Conservation (phyloP, 2,113 vertebrate genomes). For the Strix aluco region DNA sequence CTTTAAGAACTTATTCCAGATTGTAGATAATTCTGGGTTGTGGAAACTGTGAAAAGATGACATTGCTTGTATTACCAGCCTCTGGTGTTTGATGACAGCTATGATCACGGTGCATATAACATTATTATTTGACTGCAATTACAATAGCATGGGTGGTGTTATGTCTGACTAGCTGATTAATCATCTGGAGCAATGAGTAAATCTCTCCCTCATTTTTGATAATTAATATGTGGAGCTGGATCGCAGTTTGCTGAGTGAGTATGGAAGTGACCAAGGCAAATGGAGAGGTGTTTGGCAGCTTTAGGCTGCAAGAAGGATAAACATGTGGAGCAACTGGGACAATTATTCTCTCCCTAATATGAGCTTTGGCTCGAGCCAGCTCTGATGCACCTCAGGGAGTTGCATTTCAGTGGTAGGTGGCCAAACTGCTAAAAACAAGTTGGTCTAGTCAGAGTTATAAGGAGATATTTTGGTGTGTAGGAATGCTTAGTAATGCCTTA, state of each 20-base stretch:
- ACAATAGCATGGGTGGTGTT: conserved; percentile 19
- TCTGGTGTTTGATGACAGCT: not conserved
- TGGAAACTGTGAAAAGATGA: not conserved
- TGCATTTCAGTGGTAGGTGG: not conserved
- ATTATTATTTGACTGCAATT: conserved; percentile 11
- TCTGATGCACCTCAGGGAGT: not conserved
- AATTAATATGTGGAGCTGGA: conserved; percentile 10
- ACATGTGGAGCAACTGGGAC: not conserved
- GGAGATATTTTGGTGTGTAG: not conserved
- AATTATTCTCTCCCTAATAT: not conserved
- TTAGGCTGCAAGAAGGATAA: not conserved
- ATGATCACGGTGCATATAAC: not conserved
- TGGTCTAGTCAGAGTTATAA: not conserved
- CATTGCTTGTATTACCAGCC: not conserved
- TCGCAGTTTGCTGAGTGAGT: not conserved
- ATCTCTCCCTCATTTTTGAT: not conserved
- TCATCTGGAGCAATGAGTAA: conserved; percentile 21
- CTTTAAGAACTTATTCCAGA: not conserved
- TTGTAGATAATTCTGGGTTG: not conserved
- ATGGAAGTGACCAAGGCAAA: conserved; percentile 1
- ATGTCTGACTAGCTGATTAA: conserved; percentile 46
- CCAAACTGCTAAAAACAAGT: not conserved
- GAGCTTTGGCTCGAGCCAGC: not conserved
- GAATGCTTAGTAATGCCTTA: not conserved
- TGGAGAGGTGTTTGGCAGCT: not conserved